A percentile compares a stretch with the other conserved stretches of the same genome.
Evolutionary conservation across 2,797 vertebrate species (phyloP).

Genomic region (Urocyon cinereoargenteus): DNA sequence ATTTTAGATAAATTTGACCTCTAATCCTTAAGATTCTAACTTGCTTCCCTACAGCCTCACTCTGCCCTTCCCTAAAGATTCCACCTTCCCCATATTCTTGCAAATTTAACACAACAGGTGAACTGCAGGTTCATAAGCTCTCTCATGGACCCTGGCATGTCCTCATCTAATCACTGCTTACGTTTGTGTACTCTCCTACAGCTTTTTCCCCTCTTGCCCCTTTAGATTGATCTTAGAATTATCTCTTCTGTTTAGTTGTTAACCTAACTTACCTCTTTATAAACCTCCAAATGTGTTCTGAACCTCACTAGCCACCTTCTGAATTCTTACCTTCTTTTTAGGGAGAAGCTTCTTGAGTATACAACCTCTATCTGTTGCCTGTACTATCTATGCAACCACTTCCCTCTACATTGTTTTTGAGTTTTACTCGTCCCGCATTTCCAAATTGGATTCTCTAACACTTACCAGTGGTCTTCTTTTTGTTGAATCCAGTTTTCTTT

Average conservation of each 20-base stretch:
- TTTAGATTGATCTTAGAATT: neutral
- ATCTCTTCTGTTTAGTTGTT: neutral
- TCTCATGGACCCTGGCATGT: neutral
- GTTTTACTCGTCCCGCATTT: neutral
- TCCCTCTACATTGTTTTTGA: neutral
- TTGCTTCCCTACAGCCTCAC: neutral
- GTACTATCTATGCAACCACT: neutral
- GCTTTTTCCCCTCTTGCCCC: neutral
- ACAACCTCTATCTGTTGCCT: neutral
- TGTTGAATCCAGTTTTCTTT: neutral
- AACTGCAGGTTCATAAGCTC: neutral
- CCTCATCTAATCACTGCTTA: neutral
- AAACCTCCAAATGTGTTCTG: neutral
- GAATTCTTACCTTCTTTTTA: neutral
- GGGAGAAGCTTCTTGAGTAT: neutral
- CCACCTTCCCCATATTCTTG: neutral
- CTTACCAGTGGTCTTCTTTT: neutral
- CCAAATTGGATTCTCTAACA: neutral
- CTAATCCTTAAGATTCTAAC: slow-evolving; percentile 7
- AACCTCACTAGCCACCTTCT: neutral
- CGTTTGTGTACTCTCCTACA: neutral
- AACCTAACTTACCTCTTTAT: neutral
- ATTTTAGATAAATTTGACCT: neutral
- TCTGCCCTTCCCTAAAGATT: neutral
- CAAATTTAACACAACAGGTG: neutral